Conservation (phyloP, 37 sponge, comb jelly and placozoan species). For the Eunapius fragilis region DNA sequence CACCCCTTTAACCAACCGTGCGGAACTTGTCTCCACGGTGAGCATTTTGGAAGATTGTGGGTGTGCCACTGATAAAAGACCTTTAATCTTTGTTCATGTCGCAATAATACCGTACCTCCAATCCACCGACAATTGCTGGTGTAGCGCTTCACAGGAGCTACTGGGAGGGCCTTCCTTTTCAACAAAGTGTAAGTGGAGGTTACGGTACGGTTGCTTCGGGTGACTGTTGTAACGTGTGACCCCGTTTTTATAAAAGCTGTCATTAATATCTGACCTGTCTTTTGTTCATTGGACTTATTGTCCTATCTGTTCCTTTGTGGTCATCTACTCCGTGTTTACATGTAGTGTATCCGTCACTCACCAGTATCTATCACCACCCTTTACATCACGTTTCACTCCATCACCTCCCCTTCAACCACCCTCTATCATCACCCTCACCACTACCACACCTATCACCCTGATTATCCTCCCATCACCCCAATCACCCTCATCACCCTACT, state of each 20-base stretch:
- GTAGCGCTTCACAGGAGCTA: slow-evolving; percentile 96
- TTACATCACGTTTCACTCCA: background rate
- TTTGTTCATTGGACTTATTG: too few relatives aligned
- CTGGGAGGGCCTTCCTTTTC: slow-evolving; percentile 97
- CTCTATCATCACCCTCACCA: background rate
- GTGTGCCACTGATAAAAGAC: background rate
- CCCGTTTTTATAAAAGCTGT: too few relatives aligned
- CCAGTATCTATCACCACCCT: background rate
- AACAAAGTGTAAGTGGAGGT: slow-evolving; percentile 88
- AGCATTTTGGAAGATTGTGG: slow-evolving; percentile 25
- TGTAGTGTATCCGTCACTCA: background rate
- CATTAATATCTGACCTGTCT: too few relatives aligned
- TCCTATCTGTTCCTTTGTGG: background rate
- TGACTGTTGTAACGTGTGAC: too few relatives aligned
- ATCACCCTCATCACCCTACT: background rate
- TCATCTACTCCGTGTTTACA: background rate
- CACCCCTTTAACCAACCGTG: slow-evolving; percentile 91
- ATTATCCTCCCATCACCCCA: background rate
- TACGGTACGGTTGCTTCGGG: too few relatives aligned
- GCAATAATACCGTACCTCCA: too few relatives aligned
- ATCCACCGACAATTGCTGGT: background rate
- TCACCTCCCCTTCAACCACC: background rate
- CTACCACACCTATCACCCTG: background rate
- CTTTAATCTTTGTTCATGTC: too few relatives aligned
- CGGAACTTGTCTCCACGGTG: slow-evolving; percentile 92